Evolutionary conservation across 2,888 invertebrate genomes (phyloP), one percentile per base, ranked within the genome.

Genomic region (Plusia festucae): DNA sequence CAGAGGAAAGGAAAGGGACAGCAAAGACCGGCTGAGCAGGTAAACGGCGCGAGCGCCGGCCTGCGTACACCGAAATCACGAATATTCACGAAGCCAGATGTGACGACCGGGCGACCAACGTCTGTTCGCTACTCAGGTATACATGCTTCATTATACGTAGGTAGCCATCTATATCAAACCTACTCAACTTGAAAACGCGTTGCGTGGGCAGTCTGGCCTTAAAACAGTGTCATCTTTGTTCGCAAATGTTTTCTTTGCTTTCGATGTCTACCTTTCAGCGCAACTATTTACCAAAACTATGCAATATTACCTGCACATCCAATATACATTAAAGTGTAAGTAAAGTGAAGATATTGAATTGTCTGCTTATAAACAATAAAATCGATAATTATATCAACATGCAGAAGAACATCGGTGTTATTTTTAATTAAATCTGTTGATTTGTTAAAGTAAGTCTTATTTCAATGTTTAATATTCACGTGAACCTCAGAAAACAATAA

Each of bases 11-110:
- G 86, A 87, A 69, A 76, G 70, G 73, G 87, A 87, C 74, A 72
- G 83, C 66, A 73, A 77, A 84, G 85, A 91, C 91, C 88, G 89
- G 91, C 88, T 81, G 80, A 78, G 85, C 90, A 90, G 90, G 90
- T 88, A 89, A 85, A 76, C 81, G 81, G 74, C 81, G 73, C 81
- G 82, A 79, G 75, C 84, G 81, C 78, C 78, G 81, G 69, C 75
- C 80, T 82, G 84, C 79, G 82, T 85, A 83, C 85, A 85, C 79
- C 84, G 74, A 88, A 90, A 90, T 89, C 90, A 88, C 85, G 82
- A 84, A 82, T 88, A 90, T 90, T 89, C 90, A 88, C 85, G 82
- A 84, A 82, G 85, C 88, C 88, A 88, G 88, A 88, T 89, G 89
- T 87, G 86, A 81, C 86, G 78, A 83, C 83, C 84, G 30, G 30